phyloP scores from a whole-genome alignment of 64 coral and sea anemone genomes.

The Hydrozoanthus tunicans region DNA sequence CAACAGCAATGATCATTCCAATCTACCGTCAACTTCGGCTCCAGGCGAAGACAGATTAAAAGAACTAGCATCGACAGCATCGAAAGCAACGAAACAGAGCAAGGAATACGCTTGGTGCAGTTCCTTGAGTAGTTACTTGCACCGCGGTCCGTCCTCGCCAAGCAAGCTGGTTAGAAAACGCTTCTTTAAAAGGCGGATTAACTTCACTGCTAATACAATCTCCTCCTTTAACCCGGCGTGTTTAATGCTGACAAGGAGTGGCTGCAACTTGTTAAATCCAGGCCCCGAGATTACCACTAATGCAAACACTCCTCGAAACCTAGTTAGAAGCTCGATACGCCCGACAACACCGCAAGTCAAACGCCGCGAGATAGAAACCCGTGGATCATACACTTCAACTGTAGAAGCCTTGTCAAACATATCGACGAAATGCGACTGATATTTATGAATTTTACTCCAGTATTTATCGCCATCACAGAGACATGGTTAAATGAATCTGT shows the following conservation, averaged over 20 bases:
- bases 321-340: neutral
- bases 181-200: neutral
- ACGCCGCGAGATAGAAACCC: neutral
- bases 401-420: slow-evolving; percentile 1
- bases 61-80: neutral
- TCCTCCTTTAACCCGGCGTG: neutral
- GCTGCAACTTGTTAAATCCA: neutral
- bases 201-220: neutral
- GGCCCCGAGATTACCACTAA: neutral
- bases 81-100: slow-evolving; percentile 4
- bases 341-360: neutral
- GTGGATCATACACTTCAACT: slow-evolving; percentile 14
- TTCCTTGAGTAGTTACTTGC: neutral
- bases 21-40: neutral
- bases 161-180: neutral
- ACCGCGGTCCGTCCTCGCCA: neutral
- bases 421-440: slow-evolving; percentile 4
- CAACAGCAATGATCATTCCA: neutral
- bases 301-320: neutral
- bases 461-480: slow-evolving; percentile 43
- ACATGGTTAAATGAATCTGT: slow-evolving; percentile 30
- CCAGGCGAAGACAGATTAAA: neutral
- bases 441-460: neutral
- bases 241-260: slow-evolving; percentile 3
- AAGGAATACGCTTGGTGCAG: neutral